These are phyloP conservation scores for Seriola aureovittata DNA, from an alignment of 2,113 vertebrate species.

Conservation along the genomic window DNA sequence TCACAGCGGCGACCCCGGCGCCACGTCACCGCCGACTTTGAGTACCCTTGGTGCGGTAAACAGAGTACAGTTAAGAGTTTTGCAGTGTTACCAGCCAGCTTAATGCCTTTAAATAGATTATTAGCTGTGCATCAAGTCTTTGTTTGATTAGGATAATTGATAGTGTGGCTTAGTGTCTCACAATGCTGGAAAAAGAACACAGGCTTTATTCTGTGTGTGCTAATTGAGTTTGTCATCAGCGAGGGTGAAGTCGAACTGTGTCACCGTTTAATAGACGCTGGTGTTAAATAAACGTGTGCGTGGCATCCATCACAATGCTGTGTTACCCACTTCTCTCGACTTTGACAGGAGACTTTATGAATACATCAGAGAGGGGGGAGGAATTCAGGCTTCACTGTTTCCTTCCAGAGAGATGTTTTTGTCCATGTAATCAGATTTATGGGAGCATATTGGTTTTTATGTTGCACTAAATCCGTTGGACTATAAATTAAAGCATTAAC, in stretches of 20 bases:
- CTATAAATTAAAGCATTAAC: constrained; percentile 9
- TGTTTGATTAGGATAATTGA: constrained; percentile 83
- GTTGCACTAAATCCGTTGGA: background rate
- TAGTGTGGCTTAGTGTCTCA: constrained; percentile 56
- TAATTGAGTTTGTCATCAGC: constrained; percentile 59
- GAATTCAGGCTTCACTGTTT: background rate
- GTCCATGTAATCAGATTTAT: background rate
- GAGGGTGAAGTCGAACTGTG: background rate
- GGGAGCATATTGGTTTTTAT: background rate
- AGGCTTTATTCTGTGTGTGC: constrained; percentile 42
- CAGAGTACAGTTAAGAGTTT: constrained; percentile 37
- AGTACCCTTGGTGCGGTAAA: constrained; percentile 40
- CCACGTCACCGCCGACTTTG: constrained; percentile 43
- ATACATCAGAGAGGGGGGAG: background rate
- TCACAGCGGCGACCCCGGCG: background rate
- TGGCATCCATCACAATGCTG: constrained; percentile 9
- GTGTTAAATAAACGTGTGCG: constrained; percentile 31
- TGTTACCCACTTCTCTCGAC: constrained; percentile 7
- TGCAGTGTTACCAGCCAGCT: constrained; percentile 35
- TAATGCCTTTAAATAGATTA: constrained; percentile 67
- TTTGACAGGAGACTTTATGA: constrained; percentile 8
- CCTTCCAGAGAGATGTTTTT: background rate
- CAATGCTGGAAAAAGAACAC: constrained; percentile 22
- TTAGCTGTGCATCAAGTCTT: constrained; percentile 68
- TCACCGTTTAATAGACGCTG: constrained; percentile 49